A percentile compares a stretch with the other conserved stretches of the same genome.
Evolutionary conservation across 2,797 vertebrate species (phyloP).

Genomic region (Danionella dracula): DNA sequence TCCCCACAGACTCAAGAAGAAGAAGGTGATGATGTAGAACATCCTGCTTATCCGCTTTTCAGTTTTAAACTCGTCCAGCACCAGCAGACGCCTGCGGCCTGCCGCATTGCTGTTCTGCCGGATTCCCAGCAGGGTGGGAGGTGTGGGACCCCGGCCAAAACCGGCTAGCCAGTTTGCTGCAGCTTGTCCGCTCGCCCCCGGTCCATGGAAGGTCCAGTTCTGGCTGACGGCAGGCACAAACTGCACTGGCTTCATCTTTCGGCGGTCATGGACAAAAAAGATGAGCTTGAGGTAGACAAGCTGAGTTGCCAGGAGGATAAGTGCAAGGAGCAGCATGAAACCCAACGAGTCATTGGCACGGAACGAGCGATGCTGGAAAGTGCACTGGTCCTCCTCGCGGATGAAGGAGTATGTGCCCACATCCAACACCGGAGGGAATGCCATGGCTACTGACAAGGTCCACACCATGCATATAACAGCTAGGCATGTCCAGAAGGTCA

Average conservation of each 20-base stretch:
- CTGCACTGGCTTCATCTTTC: slow-evolving; percentile 99
- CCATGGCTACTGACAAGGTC: slow-evolving; percentile 99
- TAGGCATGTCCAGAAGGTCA: slow-evolving; percentile 98
- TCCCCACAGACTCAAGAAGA: slow-evolving; percentile 97
- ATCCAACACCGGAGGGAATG: slow-evolving; percentile 95
- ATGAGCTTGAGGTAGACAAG: slow-evolving; percentile 99
- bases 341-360: slow-evolving; percentile 97
- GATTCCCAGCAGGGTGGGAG: slow-evolving; percentile 96
- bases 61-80: slow-evolving; percentile 99
- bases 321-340: slow-evolving; percentile 98
- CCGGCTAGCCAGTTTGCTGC: slow-evolving; percentile 98
- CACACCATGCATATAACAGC: slow-evolving; percentile 99
- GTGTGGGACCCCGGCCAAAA: slow-evolving; percentile 95
- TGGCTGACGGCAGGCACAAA: slow-evolving; percentile 99
- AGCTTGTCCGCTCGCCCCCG: slow-evolving; percentile 95
- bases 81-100: slow-evolving; percentile 91
- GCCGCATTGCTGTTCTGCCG: slow-evolving; percentile 95
- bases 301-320: slow-evolving; percentile 98
- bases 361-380: slow-evolving; percentile 98
- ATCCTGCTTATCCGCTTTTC: slow-evolving; percentile 99
- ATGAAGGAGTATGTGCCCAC: slow-evolving; percentile 99
- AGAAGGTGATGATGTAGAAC: slow-evolving; percentile 99
- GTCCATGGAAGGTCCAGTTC: slow-evolving; percentile 99
- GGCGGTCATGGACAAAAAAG: slow-evolving; percentile 96
- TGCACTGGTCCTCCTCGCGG: slow-evolving; percentile 98